A percentile compares a stretch with the other conserved stretches of the same genome.
phyloP scores from a whole-genome alignment of 2,113 vertebrate genomes.

The Cyrtonyx montezumae region DNA sequence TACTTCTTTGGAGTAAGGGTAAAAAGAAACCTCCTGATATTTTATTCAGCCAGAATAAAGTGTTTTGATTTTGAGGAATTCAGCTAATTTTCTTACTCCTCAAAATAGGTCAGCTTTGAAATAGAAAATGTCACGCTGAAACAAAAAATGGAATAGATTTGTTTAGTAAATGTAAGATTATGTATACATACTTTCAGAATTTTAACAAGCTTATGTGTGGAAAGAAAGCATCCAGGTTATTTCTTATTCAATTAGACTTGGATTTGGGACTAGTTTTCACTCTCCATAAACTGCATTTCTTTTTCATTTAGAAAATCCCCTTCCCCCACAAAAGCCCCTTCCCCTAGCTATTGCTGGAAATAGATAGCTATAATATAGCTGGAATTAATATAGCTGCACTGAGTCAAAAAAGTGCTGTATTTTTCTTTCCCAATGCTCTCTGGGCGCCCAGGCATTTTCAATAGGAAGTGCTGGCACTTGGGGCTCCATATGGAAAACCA shows the following conservation, averaged over 20 bases:
- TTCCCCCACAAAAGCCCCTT: conserved; percentile 12
- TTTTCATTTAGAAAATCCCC: conserved; percentile 43
- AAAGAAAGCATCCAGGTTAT: conserved; percentile 19
- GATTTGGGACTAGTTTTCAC: conserved; percentile 42
- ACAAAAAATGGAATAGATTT: neutral
- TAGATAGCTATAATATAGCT: conserved; percentile 16
- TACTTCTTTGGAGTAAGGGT: neutral
- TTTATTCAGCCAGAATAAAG: conserved; percentile 10
- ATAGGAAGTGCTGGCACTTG: neutral
- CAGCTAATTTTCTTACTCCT: neutral
- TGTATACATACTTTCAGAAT: neutral
- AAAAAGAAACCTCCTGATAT: neutral
- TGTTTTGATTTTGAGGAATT: neutral
- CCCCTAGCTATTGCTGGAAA: conserved; percentile 1
- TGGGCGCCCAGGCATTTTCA: neutral
- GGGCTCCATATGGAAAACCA: neutral
- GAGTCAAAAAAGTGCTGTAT: neutral
- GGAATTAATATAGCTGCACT: neutral
- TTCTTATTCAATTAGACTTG: conserved; percentile 58
- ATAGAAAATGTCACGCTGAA: neutral
- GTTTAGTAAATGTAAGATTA: conserved; percentile 26
- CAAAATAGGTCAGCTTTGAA: conserved; percentile 19
- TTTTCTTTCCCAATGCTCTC: conserved; percentile 8
- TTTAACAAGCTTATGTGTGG: conserved; percentile 32
- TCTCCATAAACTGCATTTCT: conserved; percentile 36